These are phyloP conservation scores for Anticlea derivata DNA, from an alignment of 2,888 invertebrate genomes.

Conservation along the genomic window DNA sequence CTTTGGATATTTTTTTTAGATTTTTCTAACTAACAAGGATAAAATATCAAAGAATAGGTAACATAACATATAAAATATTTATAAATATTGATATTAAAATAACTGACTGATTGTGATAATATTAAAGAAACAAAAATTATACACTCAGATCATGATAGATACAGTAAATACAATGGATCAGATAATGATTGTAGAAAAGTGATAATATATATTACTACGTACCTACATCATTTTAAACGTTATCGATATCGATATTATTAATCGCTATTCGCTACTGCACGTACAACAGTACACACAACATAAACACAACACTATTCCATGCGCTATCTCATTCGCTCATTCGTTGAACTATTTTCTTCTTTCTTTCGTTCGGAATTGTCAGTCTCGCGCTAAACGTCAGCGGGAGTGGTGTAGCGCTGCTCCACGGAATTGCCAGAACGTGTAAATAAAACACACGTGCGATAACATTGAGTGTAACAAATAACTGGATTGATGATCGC, in stretches of 20 bases:
- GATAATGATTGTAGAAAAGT: too few species aligned
- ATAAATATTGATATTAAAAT: too few species aligned
- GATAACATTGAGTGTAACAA: slow-evolving; percentile 36
- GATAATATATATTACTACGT: too few species aligned
- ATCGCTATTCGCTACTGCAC: slow-evolving; percentile 11
- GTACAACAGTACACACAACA: not conserved
- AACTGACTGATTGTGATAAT: too few species aligned
- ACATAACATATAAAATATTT: too few species aligned
- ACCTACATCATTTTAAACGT: too few species aligned
- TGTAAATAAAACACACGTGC: slow-evolving; percentile 50
- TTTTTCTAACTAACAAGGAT: too few species aligned
- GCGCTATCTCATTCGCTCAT: slow-evolving; percentile 38
- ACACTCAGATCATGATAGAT: too few species aligned
- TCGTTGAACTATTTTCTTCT: slow-evolving; percentile 9
- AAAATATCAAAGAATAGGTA: too few species aligned
- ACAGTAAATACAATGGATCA: too few species aligned
- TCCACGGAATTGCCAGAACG: slow-evolving; percentile 44
- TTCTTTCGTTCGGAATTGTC: slow-evolving; percentile 32
- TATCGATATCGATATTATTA: slow-evolving; percentile 12
- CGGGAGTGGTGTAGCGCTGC: slow-evolving; percentile 36
- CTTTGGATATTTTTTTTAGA: too few species aligned
- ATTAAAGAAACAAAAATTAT: too few species aligned
- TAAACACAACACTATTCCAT: slow-evolving; percentile 38
- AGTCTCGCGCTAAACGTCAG: slow-evolving; percentile 54
- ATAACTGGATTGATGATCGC: slow-evolving; percentile 28